Evolutionary conservation across 2,113 vertebrate species (phyloP).

Genomic region (Todiramphus chloris): DNA sequence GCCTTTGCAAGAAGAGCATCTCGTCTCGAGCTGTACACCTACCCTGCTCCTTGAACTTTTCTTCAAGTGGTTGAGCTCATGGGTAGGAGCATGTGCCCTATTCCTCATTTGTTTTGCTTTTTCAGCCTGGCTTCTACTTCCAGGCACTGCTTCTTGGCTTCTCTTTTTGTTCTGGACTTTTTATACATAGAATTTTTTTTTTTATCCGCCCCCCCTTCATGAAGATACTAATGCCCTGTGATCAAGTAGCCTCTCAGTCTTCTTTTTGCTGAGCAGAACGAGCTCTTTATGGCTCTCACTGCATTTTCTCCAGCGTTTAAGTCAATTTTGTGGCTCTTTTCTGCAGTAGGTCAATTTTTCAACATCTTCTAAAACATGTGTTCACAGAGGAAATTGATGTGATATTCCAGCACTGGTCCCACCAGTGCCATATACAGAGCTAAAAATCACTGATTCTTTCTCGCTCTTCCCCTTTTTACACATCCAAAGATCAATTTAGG

Average conservation of each 20-base stretch:
- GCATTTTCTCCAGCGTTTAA: slow-evolving; percentile 35
- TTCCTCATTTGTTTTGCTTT: not conserved
- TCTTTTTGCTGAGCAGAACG: not conserved
- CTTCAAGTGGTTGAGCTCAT: not conserved
- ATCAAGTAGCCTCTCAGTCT: not conserved
- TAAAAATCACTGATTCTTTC: not conserved
- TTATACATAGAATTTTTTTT: not conserved
- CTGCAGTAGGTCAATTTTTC: slow-evolving; percentile 37
- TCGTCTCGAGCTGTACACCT: not conserved
- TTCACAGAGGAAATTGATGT: not conserved
- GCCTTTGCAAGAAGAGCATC: not conserved
- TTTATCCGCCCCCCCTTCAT: rapidly evolving
- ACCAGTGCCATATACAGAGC: not conserved
- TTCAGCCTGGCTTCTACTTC: not conserved
- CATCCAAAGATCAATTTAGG: not conserved
- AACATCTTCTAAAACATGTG: slow-evolving; percentile 14
- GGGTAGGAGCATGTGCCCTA: not conserved
- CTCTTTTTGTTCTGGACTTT: not conserved
- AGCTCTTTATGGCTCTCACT: slow-evolving; percentile 16
- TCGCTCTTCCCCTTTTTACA: not conserved
- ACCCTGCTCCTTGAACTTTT: not conserved
- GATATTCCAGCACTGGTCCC: not conserved
- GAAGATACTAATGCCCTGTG: not conserved
- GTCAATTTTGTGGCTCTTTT: slow-evolving; percentile 33
- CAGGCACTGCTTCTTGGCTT: not conserved